Percentiles rank a stretch among this genome's conserved stretches.
Evolutionary conservation across 2,797 vertebrate genomes (phyloP).

Genomic region (Lateolabrax maculatus): DNA sequence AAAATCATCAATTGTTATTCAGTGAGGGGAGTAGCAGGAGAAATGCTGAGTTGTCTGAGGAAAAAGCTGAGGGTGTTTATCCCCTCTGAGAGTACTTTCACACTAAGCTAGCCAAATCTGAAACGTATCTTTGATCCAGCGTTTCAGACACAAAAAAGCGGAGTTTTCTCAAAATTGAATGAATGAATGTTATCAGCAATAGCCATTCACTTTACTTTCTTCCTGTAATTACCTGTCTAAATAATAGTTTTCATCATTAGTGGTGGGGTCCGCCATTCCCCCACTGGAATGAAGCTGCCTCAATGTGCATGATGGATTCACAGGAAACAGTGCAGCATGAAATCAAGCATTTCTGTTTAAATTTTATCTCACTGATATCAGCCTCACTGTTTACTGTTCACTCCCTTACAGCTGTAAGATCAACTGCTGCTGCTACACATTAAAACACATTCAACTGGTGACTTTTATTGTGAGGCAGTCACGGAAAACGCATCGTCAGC

Average conservation of each 20-base stretch:
- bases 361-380: not conserved
- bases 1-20: constrained; percentile 59
- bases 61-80: not conserved
- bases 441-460: not conserved
- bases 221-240: not conserved
- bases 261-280: not conserved
- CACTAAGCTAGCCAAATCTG: constrained; percentile 12
- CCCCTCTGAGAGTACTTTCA: constrained; percentile 4
- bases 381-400: not conserved
- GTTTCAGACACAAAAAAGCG: not conserved
- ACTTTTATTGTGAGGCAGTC: constrained; percentile 18
- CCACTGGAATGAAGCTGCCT: not conserved
- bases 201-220: not conserved
- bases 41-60: constrained; percentile 29
- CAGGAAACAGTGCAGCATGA: not conserved
- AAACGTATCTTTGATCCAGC: not conserved
- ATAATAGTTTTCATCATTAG: not conserved
- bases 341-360: not conserved
- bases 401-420: not conserved
- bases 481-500: not conserved
- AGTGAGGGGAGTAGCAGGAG: constrained; percentile 18
- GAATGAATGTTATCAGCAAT: not conserved
- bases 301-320: not conserved
- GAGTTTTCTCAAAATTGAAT: not conserved
- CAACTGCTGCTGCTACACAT: not conserved